Conservation (phyloP, 2,113 vertebrate species). For the Barbus barbus region DNA sequence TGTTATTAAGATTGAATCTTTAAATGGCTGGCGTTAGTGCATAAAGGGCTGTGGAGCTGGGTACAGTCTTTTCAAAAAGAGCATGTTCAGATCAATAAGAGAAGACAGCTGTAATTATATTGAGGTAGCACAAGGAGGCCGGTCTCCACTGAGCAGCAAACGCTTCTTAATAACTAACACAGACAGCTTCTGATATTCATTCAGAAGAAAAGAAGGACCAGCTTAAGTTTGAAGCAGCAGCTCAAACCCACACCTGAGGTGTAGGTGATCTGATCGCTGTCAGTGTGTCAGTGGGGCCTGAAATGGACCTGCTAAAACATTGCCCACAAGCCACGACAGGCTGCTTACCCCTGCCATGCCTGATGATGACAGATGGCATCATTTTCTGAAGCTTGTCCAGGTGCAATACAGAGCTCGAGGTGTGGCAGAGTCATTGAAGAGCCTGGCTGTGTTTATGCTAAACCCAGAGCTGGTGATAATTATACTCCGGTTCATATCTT, state of each 20-base stretch:
- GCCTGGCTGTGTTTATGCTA: conserved; percentile 4
- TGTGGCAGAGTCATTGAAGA: conserved; percentile 2
- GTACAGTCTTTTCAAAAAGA: conserved; percentile 31
- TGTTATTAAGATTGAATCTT: conserved; percentile 34
- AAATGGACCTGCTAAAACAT: conserved; percentile 44
- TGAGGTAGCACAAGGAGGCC: conserved; percentile 12
- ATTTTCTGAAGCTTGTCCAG: conserved; percentile 50
- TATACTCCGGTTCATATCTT: neutral
- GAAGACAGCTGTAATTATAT: conserved; percentile 47
- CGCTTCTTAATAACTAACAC: conserved; percentile 10
- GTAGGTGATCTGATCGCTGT: conserved; percentile 12
- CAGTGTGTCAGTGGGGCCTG: conserved; percentile 21
- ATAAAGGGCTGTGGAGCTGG: neutral
- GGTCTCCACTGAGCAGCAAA: neutral
- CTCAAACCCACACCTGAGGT: neutral
- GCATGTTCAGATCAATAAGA: conserved; percentile 42
- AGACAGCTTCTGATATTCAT: conserved; percentile 8
- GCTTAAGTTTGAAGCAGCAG: neutral
- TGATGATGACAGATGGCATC: conserved; percentile 57
- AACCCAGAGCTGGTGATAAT: neutral
- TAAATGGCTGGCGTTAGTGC: neutral
- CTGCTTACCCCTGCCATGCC: conserved; percentile 34
- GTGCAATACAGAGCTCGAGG: conserved; percentile 41
- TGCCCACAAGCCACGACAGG: conserved; percentile 41
- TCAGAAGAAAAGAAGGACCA: neutral